Conservation (phyloP, 1,140 invertebrate genomes). For the Oncopodura yosiiana region DNA sequence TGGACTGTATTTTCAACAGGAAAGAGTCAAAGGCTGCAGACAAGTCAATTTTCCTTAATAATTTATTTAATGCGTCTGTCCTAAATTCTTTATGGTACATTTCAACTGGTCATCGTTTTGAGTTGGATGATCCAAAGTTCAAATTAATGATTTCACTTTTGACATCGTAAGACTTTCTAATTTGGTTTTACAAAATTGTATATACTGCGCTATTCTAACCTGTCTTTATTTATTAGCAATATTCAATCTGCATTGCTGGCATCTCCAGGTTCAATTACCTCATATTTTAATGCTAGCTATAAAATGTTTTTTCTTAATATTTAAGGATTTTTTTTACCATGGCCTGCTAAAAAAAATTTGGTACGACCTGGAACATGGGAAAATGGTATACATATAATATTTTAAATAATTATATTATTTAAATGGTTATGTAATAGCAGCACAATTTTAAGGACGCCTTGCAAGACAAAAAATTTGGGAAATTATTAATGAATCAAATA, state of each 20-base stretch:
- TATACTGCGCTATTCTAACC: background rate
- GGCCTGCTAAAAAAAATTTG: background rate
- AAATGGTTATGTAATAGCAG: too few relatives aligned
- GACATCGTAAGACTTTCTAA: too few relatives aligned
- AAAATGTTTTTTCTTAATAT: background rate
- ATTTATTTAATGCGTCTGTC: conserved; percentile 23
- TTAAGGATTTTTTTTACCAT: conserved; percentile 3
- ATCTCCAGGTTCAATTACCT: background rate
- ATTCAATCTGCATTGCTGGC: too few relatives aligned
- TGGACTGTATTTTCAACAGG: too few relatives aligned
- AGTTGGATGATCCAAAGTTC: conserved; percentile 21
- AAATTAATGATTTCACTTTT: too few relatives aligned
- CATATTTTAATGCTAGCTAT: background rate
- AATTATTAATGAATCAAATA: conserved; percentile 43
- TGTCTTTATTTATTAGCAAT: background rate
- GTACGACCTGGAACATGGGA: background rate
- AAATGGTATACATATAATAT: background rate
- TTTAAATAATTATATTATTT: too few relatives aligned
- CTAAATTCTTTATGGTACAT: conserved; percentile 29
- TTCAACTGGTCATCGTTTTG: conserved; percentile 18
- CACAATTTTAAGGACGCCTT: too few relatives aligned
- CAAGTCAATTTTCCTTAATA: conserved; percentile 4
- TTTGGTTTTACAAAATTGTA: background rate
- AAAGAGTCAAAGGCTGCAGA: conserved; percentile 10
- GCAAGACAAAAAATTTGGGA: background rate